Evolutionary conservation across 2,113 vertebrate genomes (phyloP), one percentile per base, ranked within the genome.

Genomic region (Oreochromis spilurus): DNA sequence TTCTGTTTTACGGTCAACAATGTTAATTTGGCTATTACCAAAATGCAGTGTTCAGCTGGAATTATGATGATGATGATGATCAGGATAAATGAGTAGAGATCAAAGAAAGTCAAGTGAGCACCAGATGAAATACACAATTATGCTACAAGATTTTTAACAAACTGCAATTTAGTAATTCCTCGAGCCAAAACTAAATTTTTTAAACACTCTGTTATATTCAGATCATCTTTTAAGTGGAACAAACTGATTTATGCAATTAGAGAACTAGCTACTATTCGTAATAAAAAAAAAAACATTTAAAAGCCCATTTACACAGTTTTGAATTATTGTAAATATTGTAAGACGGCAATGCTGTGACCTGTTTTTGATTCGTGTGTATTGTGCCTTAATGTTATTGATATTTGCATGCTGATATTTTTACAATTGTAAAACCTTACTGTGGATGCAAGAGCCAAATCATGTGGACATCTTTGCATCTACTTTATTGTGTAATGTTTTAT

Each of bases 251-350:
- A 38, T 67, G 34, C 62, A 38, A 38, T 65, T 65, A 65, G 34
- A 38, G 19, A 65, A 38, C 10, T 13, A 38, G 4, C 34, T 65
- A 21, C 60, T 38, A 67, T 38, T 38, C 1, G 3, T 38, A 38
- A 67, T 8, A 13, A 13, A n/a, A 65, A 31, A 34, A 34, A 5
- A 0, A 1, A 2, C 36, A 40, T 3, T 4, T n/a, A 12, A 36
- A 38, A 38, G 34, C 21, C 60, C 1, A 38, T 67, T 67, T 67
- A 67, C 62, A 3, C 62, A 8, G 34, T 21, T 38, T 67, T 67
- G 11, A 38, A 67, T 67, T 67, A 38, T 8, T 38, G 11, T 67
- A 67, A 38, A 67, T 8, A 67, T 38, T 67, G 34, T 65, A 38
- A 21, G 19, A 8, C 34, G 60, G 10, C 34, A 38, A 65, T 67